Conservation (phyloP, 1,140 invertebrate genomes). For the Mesaphorura yosii region DNA sequence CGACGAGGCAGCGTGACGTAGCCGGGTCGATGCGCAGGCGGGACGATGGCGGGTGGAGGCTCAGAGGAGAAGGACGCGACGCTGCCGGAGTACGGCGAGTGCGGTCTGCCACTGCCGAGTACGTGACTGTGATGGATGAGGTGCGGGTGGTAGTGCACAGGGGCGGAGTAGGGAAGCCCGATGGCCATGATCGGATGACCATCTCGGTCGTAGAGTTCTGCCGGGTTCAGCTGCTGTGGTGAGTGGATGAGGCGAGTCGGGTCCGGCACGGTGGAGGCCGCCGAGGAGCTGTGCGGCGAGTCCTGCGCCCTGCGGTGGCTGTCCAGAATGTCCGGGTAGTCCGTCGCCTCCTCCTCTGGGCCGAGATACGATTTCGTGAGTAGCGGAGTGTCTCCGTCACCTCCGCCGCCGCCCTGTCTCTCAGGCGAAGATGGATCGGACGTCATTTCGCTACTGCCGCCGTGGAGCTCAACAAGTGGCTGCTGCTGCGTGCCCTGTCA, state of each 20-base stretch:
- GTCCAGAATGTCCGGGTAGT: slow-evolving; percentile 64
- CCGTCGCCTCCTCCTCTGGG: not conserved
- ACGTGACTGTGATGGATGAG: slow-evolving; percentile 42
- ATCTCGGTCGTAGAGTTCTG: slow-evolving; percentile 33
- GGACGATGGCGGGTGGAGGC: slow-evolving; percentile 39
- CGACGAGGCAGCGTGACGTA: slow-evolving; percentile 73
- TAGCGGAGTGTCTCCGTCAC: slow-evolving; percentile 36
- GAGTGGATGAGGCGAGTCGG: slow-evolving; percentile 37
- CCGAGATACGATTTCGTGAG: slow-evolving; percentile 33
- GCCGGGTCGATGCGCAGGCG: slow-evolving; percentile 42
- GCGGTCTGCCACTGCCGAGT: slow-evolving; percentile 16
- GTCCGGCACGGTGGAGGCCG: slow-evolving; percentile 63
- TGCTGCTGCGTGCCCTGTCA: slow-evolving; percentile 12
- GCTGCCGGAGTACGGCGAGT: slow-evolving; percentile 20
- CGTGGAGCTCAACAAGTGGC: slow-evolving; percentile 50
- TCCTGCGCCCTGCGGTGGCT: slow-evolving; percentile 57
- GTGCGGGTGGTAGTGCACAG: slow-evolving; percentile 30
- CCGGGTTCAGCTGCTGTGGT: slow-evolving; percentile 36
- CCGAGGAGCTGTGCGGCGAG: slow-evolving; percentile 56
- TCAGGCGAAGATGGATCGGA: slow-evolving; percentile 38
- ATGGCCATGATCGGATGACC: slow-evolving; percentile 41
- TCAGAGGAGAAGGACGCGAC: slow-evolving; percentile 15
- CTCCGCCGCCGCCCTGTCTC: not conserved
- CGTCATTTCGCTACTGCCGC: slow-evolving; percentile 12
- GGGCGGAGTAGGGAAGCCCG: too few relatives aligned